Evolutionary conservation across 2,797 vertebrate species (phyloP).

Genomic region (Salarias fasciatus): DNA sequence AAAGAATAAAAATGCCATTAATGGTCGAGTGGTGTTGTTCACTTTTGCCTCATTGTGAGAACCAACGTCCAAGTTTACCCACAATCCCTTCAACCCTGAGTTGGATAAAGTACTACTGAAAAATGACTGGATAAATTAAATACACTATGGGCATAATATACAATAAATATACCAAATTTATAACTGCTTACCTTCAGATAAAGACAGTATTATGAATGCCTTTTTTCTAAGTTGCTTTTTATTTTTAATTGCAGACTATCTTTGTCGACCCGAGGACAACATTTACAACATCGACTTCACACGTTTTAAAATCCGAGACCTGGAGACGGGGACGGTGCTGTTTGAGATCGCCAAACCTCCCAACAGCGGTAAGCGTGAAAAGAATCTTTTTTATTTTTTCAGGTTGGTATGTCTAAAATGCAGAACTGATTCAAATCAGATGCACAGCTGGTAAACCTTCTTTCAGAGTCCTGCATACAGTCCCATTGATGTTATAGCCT

Average conservation of each 20-base stretch:
- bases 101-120: too few relatives aligned
- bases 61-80: too few relatives aligned
- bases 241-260: constrained; percentile 87
- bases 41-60: too few relatives aligned
- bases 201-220: too few relatives aligned
- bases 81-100: too few relatives aligned
- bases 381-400: background rate
- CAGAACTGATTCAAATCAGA: background rate
- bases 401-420: background rate
- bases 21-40: too few relatives aligned
- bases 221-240: too few relatives aligned
- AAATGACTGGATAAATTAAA: too few relatives aligned
- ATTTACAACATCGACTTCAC: constrained; percentile 97
- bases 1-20: too few relatives aligned
- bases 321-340: constrained; percentile 94
- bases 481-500: background rate
- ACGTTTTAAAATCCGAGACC: constrained; percentile 97
- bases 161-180: too few relatives aligned
- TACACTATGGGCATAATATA: too few relatives aligned
- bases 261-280: constrained; percentile 97
- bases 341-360: constrained; percentile 99
- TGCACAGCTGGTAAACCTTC: background rate
- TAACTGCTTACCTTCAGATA: too few relatives aligned
- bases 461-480: background rate
- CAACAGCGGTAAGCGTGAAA: constrained; percentile 79